phyloP scores from a whole-genome alignment of 2,797 vertebrate genomes.

The Tokudaia muenninki region DNA sequence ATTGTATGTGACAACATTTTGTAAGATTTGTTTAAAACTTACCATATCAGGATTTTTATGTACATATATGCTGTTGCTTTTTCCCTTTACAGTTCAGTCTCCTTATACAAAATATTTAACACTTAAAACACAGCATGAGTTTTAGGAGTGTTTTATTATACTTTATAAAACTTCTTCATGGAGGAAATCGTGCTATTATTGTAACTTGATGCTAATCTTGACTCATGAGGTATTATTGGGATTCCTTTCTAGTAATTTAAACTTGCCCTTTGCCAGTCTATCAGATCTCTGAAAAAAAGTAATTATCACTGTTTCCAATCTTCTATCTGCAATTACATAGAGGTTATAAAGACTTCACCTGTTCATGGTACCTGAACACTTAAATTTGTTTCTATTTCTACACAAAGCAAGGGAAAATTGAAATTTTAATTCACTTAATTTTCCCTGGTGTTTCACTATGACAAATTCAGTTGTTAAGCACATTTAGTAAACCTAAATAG shows the following conservation, averaged over 20 bases:
- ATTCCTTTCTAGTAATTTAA: not conserved
- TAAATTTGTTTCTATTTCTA: not conserved
- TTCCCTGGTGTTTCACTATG: conserved; percentile 9
- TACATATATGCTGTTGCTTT: not conserved
- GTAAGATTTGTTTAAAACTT: not conserved
- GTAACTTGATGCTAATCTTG: not conserved
- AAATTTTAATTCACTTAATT: not conserved
- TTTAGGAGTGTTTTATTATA: not conserved
- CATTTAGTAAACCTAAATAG: not conserved
- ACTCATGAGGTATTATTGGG: conserved; percentile 13
- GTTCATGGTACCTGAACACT: not conserved
- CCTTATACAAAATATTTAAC: not conserved
- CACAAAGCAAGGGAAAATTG: not conserved
- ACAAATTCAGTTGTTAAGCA: conserved; percentile 35
- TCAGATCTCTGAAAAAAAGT: not conserved
- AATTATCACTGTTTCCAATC: not conserved
- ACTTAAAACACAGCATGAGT: not conserved
- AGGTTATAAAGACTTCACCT: not conserved
- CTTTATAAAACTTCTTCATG: not conserved
- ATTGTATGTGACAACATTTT: conserved; percentile 20
- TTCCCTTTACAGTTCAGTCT: not conserved
- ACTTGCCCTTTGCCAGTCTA: not conserved
- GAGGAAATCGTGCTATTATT: not conserved
- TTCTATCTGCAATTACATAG: not conserved
- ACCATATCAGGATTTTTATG: not conserved